phyloP scores from a whole-genome alignment of 2,888 invertebrate species.

The Leucoma salicis region DNA sequence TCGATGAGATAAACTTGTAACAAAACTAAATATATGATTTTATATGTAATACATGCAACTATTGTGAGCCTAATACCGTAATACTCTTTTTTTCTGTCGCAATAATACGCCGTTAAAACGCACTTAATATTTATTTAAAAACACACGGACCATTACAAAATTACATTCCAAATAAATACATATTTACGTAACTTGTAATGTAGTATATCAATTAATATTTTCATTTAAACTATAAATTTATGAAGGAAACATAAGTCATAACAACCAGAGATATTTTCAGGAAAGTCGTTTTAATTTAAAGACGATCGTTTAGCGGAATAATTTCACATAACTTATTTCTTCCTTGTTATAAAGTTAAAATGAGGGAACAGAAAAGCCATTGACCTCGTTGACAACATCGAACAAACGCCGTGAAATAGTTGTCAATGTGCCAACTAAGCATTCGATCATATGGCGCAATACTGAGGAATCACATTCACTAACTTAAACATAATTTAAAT shows the following conservation, averaged over 20 bases:
- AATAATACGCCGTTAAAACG: too few relatives aligned
- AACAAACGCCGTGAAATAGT: conserved; percentile 66
- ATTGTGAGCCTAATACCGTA: too few relatives aligned
- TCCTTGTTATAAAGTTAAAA: conserved; percentile 30
- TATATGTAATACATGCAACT: too few relatives aligned
- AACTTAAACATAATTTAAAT: too few relatives aligned
- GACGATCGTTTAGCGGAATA: conserved; percentile 12
- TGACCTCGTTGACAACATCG: conserved; percentile 62
- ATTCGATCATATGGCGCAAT: conserved; percentile 24
- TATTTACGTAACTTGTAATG: too few relatives aligned
- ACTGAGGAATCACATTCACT: neutral
- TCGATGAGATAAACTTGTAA: too few relatives aligned
- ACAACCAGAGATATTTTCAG: neutral
- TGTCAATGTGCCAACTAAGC: conserved; percentile 68
- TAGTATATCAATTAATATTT: too few relatives aligned
- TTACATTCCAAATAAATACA: too few relatives aligned
- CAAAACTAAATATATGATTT: too few relatives aligned
- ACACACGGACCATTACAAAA: too few relatives aligned
- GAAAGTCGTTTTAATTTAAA: conserved; percentile 2
- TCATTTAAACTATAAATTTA: neutral
- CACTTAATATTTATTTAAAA: too few relatives aligned
- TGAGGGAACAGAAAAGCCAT: conserved; percentile 40
- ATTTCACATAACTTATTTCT: conserved; percentile 21
- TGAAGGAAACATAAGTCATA: conserved; percentile 4
- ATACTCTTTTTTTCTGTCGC: too few relatives aligned